Percentiles rank a stretch among this genome's conserved stretches.
phyloP scores from a whole-genome alignment of 2,797 vertebrate genomes.

The Gobionotothen gibberifrons region DNA sequence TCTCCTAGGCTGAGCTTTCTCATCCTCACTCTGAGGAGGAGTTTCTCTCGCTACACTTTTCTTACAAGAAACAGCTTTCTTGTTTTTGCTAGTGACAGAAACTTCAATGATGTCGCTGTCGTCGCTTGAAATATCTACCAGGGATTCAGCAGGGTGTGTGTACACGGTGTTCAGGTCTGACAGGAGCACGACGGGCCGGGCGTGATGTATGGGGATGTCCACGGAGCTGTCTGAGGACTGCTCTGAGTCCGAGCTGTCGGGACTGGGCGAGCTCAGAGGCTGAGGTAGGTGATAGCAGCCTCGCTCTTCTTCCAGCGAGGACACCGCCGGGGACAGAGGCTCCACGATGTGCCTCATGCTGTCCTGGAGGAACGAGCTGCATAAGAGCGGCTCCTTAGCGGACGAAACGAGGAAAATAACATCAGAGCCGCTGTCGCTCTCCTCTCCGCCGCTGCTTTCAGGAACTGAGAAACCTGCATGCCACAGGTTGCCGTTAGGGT shows the following conservation, averaged over 20 bases:
- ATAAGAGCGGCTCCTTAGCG: conserved; percentile 71
- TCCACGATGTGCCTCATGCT: conserved; percentile 60
- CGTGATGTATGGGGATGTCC: conserved; percentile 71
- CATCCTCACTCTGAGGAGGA: conserved; percentile 4
- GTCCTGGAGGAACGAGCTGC: conserved; percentile 70
- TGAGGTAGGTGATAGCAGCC: conserved; percentile 71
- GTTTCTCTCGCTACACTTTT: conserved; percentile 5
- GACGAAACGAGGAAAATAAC: conserved; percentile 77
- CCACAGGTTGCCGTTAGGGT: conserved; percentile 69
- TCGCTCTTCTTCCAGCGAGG: conserved; percentile 64
- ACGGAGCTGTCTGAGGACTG: conserved; percentile 75
- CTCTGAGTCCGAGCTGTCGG: conserved; percentile 69
- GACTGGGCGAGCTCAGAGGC: conserved; percentile 71
- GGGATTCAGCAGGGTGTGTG: conserved; percentile 31
- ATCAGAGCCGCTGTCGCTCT: conserved; percentile 77
- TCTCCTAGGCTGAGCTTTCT: background rate
- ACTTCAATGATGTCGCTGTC: conserved; percentile 83
- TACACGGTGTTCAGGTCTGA: conserved; percentile 67
- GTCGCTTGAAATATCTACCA: conserved; percentile 69
- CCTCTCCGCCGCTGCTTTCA: conserved; percentile 72
- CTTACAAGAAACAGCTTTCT: conserved; percentile 21
- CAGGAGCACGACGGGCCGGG: conserved; percentile 72
- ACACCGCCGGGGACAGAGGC: conserved; percentile 61
- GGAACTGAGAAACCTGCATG: conserved; percentile 62
- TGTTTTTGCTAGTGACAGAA: conserved; percentile 50